Evolutionary conservation across 2,888 invertebrate species (phyloP).

Genomic region (Melanostoma scalare): DNA sequence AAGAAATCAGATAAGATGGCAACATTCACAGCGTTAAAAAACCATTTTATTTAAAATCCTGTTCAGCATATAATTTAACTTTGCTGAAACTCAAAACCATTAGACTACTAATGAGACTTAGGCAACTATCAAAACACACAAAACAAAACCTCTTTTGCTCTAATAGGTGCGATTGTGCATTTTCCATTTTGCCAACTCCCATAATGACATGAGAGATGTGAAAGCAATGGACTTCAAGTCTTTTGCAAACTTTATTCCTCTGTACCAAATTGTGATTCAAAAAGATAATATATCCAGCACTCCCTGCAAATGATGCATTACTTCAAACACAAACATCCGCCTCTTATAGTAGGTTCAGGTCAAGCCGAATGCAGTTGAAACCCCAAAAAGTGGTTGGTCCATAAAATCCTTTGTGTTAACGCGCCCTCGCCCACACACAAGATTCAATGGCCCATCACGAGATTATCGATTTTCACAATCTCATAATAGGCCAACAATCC

Average conservation of each 20-base stretch:
- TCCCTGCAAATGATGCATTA: not conserved
- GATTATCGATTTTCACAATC: slow-evolving; percentile 46
- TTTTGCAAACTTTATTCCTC: slow-evolving; percentile 32
- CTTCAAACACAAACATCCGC: slow-evolving; percentile 42
- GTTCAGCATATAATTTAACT: no score
- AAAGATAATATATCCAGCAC: slow-evolving; percentile 4
- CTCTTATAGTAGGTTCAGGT: not conserved
- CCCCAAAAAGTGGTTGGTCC: slow-evolving; percentile 31
- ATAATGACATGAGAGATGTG: no score
- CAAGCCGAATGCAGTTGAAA: slow-evolving; percentile 6
- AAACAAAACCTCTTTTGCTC: no score
- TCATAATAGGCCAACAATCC: not conserved
- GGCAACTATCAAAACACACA: no score
- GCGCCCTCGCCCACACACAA: not conserved
- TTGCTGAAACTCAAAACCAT: no score
- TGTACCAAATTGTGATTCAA: slow-evolving; percentile 34
- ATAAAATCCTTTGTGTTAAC: slow-evolving; percentile 42
- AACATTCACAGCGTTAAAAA: no score
- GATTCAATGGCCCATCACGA: slow-evolving; percentile 2
- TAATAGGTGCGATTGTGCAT: no score
- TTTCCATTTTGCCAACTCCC: no score
- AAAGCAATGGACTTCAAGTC: not conserved
- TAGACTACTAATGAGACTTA: no score
- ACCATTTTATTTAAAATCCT: no score
- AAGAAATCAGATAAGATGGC: no score